Percentiles rank a stretch among this genome's conserved stretches.
phyloP scores from a whole-genome alignment of 53 echinoderm and acorn worm species.

The Crossaster papposus region DNA sequence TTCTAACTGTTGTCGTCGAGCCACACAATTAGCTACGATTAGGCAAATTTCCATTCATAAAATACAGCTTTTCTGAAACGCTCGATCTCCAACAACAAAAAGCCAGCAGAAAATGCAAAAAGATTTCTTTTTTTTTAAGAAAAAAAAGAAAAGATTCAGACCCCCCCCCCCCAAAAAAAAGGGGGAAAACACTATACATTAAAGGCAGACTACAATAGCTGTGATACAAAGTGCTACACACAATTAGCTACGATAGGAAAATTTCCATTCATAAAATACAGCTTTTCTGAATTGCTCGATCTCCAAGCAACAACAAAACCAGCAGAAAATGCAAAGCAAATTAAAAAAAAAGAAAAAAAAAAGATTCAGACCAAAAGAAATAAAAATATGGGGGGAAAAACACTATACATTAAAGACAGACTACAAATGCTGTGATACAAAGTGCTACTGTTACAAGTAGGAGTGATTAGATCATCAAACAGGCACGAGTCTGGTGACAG shows the following conservation, averaged over 20 bases:
- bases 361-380: background rate
- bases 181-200: no score
- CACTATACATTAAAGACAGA: background rate
- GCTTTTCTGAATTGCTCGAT: no score
- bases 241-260: no score
- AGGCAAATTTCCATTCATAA: conserved; percentile 29
- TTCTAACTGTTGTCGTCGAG: background rate
- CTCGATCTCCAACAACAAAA: no score
- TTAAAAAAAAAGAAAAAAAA: background rate
- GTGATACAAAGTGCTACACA: conserved; percentile 8
- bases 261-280: no score
- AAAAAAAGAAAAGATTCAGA: background rate
- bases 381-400: background rate
- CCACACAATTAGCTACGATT: conserved; percentile 21
- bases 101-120: no score
- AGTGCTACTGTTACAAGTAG: conserved; percentile 1
- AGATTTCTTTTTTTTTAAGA: background rate
- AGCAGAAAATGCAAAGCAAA: no score
- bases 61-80: conserved; percentile 11
- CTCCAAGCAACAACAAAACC: no score
- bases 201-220: background rate
- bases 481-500: conserved; percentile 21
- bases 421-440: background rate
- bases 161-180: background rate
- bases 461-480: conserved; percentile 33